Percentiles rank a stretch among this genome's conserved stretches.
Evolutionary conservation across 92 coral and sea anemone genomes (phyloP).

Genomic region (Epizoanthus ramosus): DNA sequence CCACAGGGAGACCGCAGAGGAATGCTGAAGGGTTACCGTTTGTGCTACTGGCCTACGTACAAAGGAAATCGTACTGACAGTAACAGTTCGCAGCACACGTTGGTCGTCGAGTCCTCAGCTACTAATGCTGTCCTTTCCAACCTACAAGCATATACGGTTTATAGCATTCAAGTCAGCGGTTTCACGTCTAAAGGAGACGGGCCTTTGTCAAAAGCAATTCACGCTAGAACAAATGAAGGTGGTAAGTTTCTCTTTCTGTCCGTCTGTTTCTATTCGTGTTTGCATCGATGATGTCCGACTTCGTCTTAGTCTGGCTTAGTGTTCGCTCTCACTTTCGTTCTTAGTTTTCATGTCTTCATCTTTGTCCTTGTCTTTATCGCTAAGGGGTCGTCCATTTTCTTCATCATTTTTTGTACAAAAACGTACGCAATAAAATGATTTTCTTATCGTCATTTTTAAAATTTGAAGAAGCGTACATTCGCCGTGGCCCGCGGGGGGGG

Average conservation of each 20-base stretch:
- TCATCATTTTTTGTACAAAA: too few relatives aligned
- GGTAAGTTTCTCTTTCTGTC: conserved; percentile 43
- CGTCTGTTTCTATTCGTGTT: too few relatives aligned
- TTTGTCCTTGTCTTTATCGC: neutral
- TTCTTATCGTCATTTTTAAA: too few relatives aligned
- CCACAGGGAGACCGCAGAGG: conserved; percentile 47
- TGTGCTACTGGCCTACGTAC: conserved; percentile 32
- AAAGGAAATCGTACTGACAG: neutral
- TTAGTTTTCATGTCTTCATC: neutral
- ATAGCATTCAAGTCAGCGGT: conserved; percentile 56
- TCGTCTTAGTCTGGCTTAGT: too few relatives aligned
- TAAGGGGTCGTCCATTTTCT: too few relatives aligned
- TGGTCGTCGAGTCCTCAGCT: conserved; percentile 44
- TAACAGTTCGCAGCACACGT: neutral
- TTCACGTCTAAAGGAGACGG: conserved; percentile 68
- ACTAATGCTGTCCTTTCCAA: conserved; percentile 36
- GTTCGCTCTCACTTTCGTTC: neutral
- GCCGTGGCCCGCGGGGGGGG: too few relatives aligned
- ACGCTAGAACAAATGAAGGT: conserved; percentile 63
- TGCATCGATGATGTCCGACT: too few relatives aligned
- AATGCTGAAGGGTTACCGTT: conserved; percentile 39
- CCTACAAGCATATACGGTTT: conserved; percentile 55
- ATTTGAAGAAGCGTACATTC: too few relatives aligned
- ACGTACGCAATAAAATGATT: too few relatives aligned
- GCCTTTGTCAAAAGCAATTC: conserved; percentile 47